Conservation (phyloP, 2,113 vertebrate species). For the Lepisosteus osseus region DNA sequence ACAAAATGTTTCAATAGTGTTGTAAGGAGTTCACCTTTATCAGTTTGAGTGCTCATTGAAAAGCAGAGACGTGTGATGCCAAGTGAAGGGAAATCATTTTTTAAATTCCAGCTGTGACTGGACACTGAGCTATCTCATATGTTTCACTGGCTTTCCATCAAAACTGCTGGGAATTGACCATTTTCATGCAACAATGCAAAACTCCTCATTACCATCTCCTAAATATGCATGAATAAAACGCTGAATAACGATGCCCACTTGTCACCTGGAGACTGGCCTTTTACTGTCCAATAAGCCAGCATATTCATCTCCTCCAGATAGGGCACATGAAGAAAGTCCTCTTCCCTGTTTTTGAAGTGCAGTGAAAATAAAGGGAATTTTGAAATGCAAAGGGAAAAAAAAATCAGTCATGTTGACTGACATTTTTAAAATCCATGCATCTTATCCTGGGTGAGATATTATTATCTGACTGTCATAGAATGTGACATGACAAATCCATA, state of each 20-base stretch:
- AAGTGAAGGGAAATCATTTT: conserved; percentile 44
- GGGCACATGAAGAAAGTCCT: conserved; percentile 74
- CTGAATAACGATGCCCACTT: conserved; percentile 83
- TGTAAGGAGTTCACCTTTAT: conserved; percentile 40
- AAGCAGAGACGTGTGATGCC: conserved; percentile 36
- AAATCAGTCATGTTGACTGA: conserved; percentile 91
- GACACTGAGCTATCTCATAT: conserved; percentile 62
- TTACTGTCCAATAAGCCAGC: conserved; percentile 94
- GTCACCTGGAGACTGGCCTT: conserved; percentile 91
- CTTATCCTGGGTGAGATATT: conserved; percentile 86
- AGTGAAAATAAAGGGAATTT: conserved; percentile 77
- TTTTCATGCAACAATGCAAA: conserved; percentile 99
- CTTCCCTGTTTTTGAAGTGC: conserved; percentile 66
- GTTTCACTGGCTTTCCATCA: conserved; percentile 74
- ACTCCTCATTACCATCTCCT: conserved; percentile 95
- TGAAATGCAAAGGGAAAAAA: conserved; percentile 79
- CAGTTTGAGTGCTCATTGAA: conserved; percentile 38
- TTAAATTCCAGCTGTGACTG: conserved; percentile 60
- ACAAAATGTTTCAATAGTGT: conserved; percentile 51
- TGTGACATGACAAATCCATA: conserved; percentile 82
- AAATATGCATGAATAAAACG: conserved; percentile 98
- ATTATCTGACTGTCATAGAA: conserved; percentile 88
- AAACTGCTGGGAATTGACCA: conserved; percentile 79
- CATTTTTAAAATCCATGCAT: conserved; percentile 90
- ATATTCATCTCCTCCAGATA: conserved; percentile 85